Base-by-base conservation (phyloP, 2,888 invertebrate genomes). In the Thecocarcelia acutangulata region DNA sequence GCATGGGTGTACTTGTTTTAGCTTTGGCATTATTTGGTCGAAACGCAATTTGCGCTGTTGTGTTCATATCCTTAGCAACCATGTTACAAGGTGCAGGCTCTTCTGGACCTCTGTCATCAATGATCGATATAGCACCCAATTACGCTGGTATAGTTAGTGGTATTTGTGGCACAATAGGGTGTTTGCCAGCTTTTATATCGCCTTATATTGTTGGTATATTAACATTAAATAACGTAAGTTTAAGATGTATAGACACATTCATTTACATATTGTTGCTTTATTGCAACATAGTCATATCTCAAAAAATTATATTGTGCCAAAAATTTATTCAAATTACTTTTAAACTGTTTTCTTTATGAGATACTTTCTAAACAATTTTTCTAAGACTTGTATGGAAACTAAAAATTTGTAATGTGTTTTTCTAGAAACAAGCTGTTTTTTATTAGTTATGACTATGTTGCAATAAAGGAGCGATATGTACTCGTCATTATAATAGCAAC, bases 111-210 rank as follows among this genome's bases (percentile, higher is more conserved):
- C 88, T 94, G 37, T 93, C 94, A 4, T 93, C 92, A 61, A 92
- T 94, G 74, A 94, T 95, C 11, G 95, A 95, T 85, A 91, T 95
- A 59, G 93, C 94, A 80, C 94, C 94, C 0, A 94, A 94, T 87
- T 88, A 91, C 90, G 87, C 90, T 88, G 93, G 93, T 83, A 91
- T 94, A 21, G 90, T 93, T 2, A 90, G 94, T 54, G 94, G 94
- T 0, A 91, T 94, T 15, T 91, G 92, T 61, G 93, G 93, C 66
- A 91, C 93, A 85, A 89, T 94, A 40, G 92, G 92, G 0, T 92
- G 92, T 44, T 87, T 92, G 58, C 92, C 93, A 0, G 94, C 94
- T 44, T 94, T 94, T 80, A 89, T 94, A 56, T 93, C 93, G 1
- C 93, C 94, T 1, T 89, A 91, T 0, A 90, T 94, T 15, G 94